Conservation (phyloP, 2,113 vertebrate genomes). For the Tylochromis polylepis region DNA sequence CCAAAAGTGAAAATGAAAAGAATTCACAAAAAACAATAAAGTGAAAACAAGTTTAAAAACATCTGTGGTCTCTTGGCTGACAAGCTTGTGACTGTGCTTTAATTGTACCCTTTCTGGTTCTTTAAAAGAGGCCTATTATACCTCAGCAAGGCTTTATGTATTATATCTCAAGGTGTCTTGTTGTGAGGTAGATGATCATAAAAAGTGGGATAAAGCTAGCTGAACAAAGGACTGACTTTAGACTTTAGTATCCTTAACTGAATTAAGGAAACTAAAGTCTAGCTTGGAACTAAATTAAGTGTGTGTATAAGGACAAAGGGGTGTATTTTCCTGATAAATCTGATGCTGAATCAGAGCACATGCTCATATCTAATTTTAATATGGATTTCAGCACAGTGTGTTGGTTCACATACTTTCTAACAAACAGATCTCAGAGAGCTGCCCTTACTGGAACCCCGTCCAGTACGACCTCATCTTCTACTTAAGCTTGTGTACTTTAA, state of each 20-base stretch:
- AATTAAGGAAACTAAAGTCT: not conserved
- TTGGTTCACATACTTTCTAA: not conserved
- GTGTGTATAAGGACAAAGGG: not conserved
- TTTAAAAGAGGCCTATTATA: not conserved
- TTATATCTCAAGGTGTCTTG: not conserved
- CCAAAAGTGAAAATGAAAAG: not conserved
- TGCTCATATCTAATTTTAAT: not conserved
- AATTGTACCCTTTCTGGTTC: not conserved
- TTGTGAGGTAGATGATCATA: not conserved
- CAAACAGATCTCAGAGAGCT: not conserved
- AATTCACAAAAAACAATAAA: not conserved
- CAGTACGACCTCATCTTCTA: not conserved
- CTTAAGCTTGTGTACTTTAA: not conserved
- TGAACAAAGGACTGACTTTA: not conserved
- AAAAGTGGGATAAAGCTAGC: not conserved
- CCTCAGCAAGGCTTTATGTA: not conserved
- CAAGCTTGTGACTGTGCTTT: not conserved
- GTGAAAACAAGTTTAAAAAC: not conserved
- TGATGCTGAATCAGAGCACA: not conserved
- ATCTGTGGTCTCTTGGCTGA: not conserved
- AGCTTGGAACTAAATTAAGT: not conserved
- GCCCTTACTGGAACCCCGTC: not conserved
- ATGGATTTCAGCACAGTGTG: not conserved
- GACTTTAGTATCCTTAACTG: not conserved
- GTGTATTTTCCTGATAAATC: not conserved